Evolutionary conservation across 2,113 vertebrate genomes (phyloP).

Genomic region (Anseranas semipalmata): DNA sequence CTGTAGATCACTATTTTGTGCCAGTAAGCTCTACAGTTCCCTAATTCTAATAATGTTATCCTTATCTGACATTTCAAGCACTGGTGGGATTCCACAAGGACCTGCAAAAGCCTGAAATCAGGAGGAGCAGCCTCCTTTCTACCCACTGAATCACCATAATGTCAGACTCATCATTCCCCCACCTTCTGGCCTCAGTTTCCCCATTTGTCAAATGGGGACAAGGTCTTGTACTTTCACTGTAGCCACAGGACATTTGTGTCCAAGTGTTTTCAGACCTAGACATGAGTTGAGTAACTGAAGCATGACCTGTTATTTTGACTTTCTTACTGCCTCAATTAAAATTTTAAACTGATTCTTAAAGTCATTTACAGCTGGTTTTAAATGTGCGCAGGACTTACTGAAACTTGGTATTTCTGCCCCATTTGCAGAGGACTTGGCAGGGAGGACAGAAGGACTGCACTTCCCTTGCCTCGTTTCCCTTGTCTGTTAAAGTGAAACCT

Average conservation of each 20-base stretch:
- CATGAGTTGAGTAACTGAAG: neutral
- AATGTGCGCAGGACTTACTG: neutral
- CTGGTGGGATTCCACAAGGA: neutral
- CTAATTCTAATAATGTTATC: neutral
- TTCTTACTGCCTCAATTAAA: neutral
- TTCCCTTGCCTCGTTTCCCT: conserved; percentile 21
- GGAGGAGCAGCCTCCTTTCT: neutral
- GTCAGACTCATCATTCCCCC: neutral
- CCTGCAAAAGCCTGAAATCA: neutral
- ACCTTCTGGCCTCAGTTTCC: neutral
- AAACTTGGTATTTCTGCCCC: conserved; percentile 52
- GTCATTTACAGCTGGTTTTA: conserved; percentile 27
- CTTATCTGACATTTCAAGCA: neutral
- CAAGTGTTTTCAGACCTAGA: neutral
- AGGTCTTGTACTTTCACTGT: neutral
- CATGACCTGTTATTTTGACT: neutral
- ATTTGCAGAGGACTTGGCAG: conserved; percentile 38
- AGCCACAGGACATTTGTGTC: neutral
- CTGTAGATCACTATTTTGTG: conserved; percentile 9
- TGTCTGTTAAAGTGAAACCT: conserved; percentile 48
- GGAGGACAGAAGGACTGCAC: conserved; percentile 18
- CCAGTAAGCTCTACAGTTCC: conserved; percentile 6
- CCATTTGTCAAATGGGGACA: neutral
- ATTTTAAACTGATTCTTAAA: neutral
- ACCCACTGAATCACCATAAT: neutral